These are phyloP conservation scores for Melanargia galathea DNA, from an alignment of 2,888 invertebrate species.

Conservation along the genomic window DNA sequence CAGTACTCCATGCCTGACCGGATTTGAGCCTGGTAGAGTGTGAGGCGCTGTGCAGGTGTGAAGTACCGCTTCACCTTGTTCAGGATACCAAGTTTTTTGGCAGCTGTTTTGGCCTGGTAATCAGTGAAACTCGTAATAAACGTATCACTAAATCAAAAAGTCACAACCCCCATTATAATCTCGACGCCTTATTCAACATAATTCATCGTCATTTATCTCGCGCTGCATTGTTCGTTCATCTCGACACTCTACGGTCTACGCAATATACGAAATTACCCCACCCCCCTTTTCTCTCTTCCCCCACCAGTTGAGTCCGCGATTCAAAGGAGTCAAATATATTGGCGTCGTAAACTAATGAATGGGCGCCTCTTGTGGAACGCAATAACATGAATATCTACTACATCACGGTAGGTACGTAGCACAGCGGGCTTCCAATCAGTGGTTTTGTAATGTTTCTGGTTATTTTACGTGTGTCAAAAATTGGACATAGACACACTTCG, in stretches of 20 bases:
- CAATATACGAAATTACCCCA: conserved; percentile 37
- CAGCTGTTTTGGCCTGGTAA: too few species aligned
- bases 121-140: neutral
- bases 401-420: neutral
- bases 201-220: conserved; percentile 30
- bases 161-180: conserved; percentile 2
- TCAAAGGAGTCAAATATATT: conserved; percentile 48
- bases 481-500: too few species aligned
- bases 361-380: conserved; percentile 38
- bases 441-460: neutral
- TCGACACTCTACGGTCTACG: conserved; percentile 10
- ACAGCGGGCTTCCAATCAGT: neutral
- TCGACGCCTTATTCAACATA: conserved; percentile 18
- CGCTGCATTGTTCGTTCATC: conserved; percentile 34
- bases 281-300: conserved; percentile 22
- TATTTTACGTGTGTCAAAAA: too few species aligned
- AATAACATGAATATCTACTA: conserved; percentile 36
- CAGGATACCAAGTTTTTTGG: too few species aligned
- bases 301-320: conserved; percentile 33
- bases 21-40: too few species aligned
- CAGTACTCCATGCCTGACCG: too few species aligned
- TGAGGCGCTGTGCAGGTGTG: too few species aligned
- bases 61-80: too few species aligned
- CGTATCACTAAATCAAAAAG: conserved; percentile 6
- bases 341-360: conserved; percentile 48